Evolutionary conservation across 2,113 vertebrate species (phyloP).

Genomic region (Pomatorhinus ruficollis): DNA sequence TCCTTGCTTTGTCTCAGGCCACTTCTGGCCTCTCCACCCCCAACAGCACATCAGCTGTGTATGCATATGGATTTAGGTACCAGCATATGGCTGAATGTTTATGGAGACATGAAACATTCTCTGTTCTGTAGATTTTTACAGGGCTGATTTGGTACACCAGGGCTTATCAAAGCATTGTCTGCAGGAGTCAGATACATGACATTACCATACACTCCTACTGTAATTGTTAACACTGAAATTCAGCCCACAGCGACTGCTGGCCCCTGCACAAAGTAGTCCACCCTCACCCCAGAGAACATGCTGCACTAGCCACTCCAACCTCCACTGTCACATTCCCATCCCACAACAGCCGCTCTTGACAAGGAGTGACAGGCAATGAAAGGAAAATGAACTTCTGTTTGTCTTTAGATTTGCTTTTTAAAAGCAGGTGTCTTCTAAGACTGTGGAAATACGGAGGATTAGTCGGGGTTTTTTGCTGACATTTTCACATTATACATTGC

Average conservation of each 20-base stretch:
- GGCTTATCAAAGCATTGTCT: conserved; percentile 5
- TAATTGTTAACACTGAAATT: background rate
- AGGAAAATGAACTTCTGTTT: background rate
- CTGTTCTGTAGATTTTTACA: background rate
- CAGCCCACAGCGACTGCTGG: background rate
- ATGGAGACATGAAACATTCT: conserved; percentile 4
- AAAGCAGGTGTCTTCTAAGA: background rate
- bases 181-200: background rate
- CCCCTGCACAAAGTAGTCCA: fast-evolving
- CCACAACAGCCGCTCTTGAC: background rate
- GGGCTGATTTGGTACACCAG: background rate
- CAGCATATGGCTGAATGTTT: background rate
- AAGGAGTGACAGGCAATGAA: background rate
- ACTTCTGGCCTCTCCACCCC: background rate
- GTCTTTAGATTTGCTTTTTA: background rate
- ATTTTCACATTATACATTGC: background rate
- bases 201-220: background rate
- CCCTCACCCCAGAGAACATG: background rate
- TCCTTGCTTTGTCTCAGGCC: background rate
- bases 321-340: fast-evolving
- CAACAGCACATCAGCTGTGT: background rate
- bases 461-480: background rate
- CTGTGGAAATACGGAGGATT: background rate
- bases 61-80: background rate
- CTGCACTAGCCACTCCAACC: background rate